A percentile compares a stretch with the other conserved stretches of the same genome.
Evolutionary conservation across 1,140 invertebrate genomes (phyloP).

Genomic region (Heliconius himera): DNA sequence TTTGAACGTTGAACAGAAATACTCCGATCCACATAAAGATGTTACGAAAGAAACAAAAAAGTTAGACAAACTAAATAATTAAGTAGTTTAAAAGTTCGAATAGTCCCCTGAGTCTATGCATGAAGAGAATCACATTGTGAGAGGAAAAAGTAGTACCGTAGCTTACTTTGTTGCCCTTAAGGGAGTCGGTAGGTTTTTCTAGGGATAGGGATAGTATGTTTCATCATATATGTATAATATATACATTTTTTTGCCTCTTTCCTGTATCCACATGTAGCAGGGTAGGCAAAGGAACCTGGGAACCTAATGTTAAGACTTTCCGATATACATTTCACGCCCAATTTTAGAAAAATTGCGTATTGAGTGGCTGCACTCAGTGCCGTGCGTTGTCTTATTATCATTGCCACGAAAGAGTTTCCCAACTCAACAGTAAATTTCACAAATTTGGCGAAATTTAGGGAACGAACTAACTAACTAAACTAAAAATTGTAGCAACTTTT

Average conservation of each 20-base stretch:
- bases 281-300: no score
- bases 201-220: background rate
- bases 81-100: constrained; percentile 15
- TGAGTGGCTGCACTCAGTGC: background rate
- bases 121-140: constrained; percentile 10
- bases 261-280: no score
- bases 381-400: background rate
- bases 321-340: background rate
- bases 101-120: background rate
- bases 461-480: no score
- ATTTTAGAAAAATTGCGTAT: background rate
- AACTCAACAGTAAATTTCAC: no score
- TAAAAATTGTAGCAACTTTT: no score
- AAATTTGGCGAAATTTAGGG: no score
- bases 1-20: background rate
- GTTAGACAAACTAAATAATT: constrained; percentile 7
- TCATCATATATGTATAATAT: no score
- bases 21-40: background rate
- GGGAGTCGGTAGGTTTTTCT: background rate
- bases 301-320: background rate
- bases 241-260: no score
- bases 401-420: no score
- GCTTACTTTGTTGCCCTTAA: background rate
- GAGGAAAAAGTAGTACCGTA: background rate
- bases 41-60: background rate